phyloP scores from a whole-genome alignment of 1,140 invertebrate species.

The Microplitis mediator region DNA sequence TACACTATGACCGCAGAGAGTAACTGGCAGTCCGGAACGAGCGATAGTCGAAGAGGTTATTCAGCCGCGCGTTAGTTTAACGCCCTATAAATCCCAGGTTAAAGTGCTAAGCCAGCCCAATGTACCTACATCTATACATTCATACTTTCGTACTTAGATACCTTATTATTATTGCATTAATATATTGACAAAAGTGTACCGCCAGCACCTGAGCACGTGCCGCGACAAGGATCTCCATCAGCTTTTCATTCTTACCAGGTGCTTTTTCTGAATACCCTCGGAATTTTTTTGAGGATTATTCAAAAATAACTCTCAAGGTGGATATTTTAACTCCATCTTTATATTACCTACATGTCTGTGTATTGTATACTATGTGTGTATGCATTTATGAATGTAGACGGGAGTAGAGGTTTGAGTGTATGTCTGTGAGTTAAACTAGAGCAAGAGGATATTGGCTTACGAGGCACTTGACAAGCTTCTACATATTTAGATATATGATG shows the following conservation, averaged over 20 bases:
- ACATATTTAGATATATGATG: not conserved
- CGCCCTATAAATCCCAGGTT: constrained; percentile 46
- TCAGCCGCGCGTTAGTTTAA: constrained; percentile 45
- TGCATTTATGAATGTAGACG: too few species aligned
- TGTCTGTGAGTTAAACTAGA: not conserved
- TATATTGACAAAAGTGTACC: not conserved
- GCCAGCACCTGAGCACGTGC: not conserved
- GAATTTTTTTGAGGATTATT: not conserved
- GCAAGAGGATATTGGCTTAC: not conserved
- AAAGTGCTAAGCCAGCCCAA: constrained; percentile 38
- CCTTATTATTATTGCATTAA: not conserved
- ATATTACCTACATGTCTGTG: too few species aligned
- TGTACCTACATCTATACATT: not conserved
- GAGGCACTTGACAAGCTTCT: not conserved
- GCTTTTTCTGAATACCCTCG: not conserved
- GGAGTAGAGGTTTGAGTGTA: too few species aligned
- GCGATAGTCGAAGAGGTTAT: constrained; percentile 29
- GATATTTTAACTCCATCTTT: too few species aligned
- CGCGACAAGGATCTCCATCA: not conserved
- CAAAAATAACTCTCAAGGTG: not conserved
- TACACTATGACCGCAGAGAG: constrained; percentile 10
- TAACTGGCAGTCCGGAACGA: constrained; percentile 29
- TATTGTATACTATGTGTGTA: too few species aligned
- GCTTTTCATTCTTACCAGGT: not conserved
- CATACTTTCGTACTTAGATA: not conserved